Evolutionary conservation across 2,888 invertebrate genomes (phyloP).

Genomic region (Stenoptilia bipunctidactyla): DNA sequence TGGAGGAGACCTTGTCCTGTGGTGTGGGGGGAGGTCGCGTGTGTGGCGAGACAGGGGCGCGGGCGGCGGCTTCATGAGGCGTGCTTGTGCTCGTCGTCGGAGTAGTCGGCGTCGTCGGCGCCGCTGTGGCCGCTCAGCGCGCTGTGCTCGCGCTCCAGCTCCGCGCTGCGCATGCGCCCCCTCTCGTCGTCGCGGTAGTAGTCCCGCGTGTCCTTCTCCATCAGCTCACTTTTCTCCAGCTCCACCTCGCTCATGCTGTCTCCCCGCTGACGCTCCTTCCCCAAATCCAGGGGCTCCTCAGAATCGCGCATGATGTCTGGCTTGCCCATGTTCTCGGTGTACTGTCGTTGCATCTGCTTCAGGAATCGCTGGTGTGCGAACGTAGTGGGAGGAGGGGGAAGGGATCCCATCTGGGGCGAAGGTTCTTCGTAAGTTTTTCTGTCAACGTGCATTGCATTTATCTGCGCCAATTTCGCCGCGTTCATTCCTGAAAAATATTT

Average conservation of each 20-base stretch:
- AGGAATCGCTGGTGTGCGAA: conserved; percentile 72
- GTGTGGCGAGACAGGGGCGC: conserved; percentile 14
- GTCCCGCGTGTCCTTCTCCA: conserved; percentile 54
- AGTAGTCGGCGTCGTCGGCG: conserved; percentile 49
- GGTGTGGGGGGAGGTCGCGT: not conserved
- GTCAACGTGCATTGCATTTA: conserved; percentile 74
- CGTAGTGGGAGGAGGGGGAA: conserved; percentile 68
- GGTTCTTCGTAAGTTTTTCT: conserved; percentile 68
- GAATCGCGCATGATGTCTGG: conserved; percentile 66
- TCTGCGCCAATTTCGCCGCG: conserved; percentile 83
- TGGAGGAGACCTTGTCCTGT: conserved; percentile 51
- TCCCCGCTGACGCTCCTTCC: conserved; percentile 58
- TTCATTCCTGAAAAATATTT: conserved; percentile 77
- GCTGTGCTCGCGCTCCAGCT: conserved; percentile 30
- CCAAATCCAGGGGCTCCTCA: conserved; percentile 68
- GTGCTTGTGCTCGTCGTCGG: conserved; percentile 56
- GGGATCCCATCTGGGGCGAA: conserved; percentile 64
- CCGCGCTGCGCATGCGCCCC: conserved; percentile 29
- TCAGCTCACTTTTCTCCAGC: conserved; percentile 45
- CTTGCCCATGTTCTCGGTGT: conserved; percentile 68
- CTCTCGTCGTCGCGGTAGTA: conserved; percentile 44
- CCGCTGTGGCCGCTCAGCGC: too few species aligned
- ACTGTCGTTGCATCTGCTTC: conserved; percentile 74
- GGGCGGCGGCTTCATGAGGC: conserved; percentile 46
- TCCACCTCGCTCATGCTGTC: conserved; percentile 50